Base-by-base conservation (phyloP, 2,888 invertebrate species). In the Dasypogon diadema region DNA sequence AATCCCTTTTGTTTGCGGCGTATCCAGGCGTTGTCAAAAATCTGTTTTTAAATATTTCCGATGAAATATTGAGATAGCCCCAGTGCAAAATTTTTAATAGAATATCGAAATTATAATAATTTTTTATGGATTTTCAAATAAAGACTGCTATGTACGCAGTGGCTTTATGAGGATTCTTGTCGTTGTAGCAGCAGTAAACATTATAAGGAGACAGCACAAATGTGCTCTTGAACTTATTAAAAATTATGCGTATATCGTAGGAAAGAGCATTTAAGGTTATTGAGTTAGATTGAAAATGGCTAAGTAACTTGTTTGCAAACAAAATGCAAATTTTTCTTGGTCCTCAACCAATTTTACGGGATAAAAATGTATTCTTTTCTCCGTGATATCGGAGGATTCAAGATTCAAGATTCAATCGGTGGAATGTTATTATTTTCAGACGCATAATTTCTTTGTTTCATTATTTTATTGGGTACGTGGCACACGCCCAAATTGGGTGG, bases 61-160 rank as follows among this genome's bases (percentile, higher is more conserved):
- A 12, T 42, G 8, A 1, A 42, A 42, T 42, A 42, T 42, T 42
- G n/a, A 42, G 42, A 42, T 42, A 42, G 12, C 6, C 2, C n/a
- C n/a, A n/a, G 6, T 3, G 2, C 42, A 42, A 42, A 6, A 42
- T 42, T 12, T 42, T 12, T 42, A 42, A 42, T 42, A 42, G 42
- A 42, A 42, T 42, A 12, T 42, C 42, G 42, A 42, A n/a, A 42
- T 42, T 42, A 42, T n/a, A 42, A 42, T 42, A 42, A 42, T 42
- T 42, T 42, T 42, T 2, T 42, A 12, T 42, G 42, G 8, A 42
- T 42, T 42, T 42, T 12, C 8, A 42, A 42, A 42, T 5, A 30
- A 8, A 30, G n/a, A n/a, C n/a, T 30, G 30, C 30, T 30, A 30
- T 42, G n/a, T 12, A 42, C n/a, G 42, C n/a, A 12, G n/a, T 12